Base-by-base conservation (phyloP, 2,113 vertebrate species). In the Todiramphus saurophagus region DNA sequence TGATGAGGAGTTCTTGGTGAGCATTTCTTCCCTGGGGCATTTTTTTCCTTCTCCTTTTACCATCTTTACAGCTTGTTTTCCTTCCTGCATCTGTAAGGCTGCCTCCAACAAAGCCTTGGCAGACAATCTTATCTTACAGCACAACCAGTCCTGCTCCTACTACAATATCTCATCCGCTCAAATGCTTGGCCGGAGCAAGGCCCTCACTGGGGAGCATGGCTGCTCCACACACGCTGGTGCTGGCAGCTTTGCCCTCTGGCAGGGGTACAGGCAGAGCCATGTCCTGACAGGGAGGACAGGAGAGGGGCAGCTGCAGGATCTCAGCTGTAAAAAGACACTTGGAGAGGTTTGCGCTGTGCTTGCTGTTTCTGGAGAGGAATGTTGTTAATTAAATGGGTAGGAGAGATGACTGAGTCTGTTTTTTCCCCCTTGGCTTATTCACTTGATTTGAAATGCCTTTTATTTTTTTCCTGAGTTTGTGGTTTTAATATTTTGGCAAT, bases 71-170 rank as follows among this genome's bases (percentile, higher is more conserved):
- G 70, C n/a, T 83, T 91, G 78, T 94, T 96, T 96, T 89, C 78
- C 84, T 79, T 97, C 95, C 81, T 79, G 74, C 69, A 87, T 96
- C 89, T 91, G 89, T 35, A 60, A 60, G 59, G 69, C 84, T 87
- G 91, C 89, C 66, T 96, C 66, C 18, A 94, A 87, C 91, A 95
- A 95, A 96, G 94, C 66, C 55, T 74, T 85, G 87, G 83, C 75
- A 87, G 67, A 93, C 87, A 94, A 91, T 93, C 89, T 96, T 96
- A 97, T 96, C 95, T 95, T 25, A 5, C 58, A 82, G 94, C 78
- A 96, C 91, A 82, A 93, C 18, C 62, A 50, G 80, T 94, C 66
- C 91, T 2, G 7, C 56, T 93, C 80, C 74, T 88, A 33, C 83
- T 64, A 2, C 53, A 8, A 1, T 68, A 55, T 83, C 79, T 92